Conservation (phyloP, 2,888 invertebrate species). For the Nycteola revayana region DNA sequence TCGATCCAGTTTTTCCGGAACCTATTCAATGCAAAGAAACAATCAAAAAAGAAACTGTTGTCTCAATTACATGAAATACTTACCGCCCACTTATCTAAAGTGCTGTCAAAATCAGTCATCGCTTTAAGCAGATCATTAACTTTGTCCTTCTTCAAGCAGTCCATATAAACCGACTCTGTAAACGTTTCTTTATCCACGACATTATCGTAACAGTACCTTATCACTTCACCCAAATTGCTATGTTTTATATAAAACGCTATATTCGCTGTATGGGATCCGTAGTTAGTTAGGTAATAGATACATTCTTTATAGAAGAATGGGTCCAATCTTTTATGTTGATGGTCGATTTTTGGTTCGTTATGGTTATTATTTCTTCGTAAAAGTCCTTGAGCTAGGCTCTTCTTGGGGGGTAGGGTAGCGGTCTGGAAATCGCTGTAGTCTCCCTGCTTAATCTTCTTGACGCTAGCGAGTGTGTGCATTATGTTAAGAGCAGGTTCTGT, state of each 20-base stretch:
- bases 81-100: slow-evolving; percentile 86
- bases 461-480: slow-evolving; percentile 81
- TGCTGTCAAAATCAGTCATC: slow-evolving; percentile 85
- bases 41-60: too few relatives aligned
- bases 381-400: slow-evolving; percentile 71
- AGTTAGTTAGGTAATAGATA: slow-evolving; percentile 89
- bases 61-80: too few relatives aligned
- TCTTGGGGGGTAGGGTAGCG: slow-evolving; percentile 56
- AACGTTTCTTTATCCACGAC: slow-evolving; percentile 86
- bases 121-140: slow-evolving; percentile 83
- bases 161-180: slow-evolving; percentile 86
- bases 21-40: too few relatives aligned
- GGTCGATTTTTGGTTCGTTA: slow-evolving; percentile 56
- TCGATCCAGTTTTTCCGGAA: too few relatives aligned
- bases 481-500: slow-evolving; percentile 83
- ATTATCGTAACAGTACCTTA: slow-evolving; percentile 86
- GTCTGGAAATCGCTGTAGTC: slow-evolving; percentile 80
- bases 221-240: slow-evolving; percentile 85
- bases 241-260: slow-evolving; percentile 90
- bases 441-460: slow-evolving; percentile 80
- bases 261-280: slow-evolving; percentile 88
- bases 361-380: slow-evolving; percentile 60
- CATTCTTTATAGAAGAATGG: slow-evolving; percentile 88
- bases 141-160: slow-evolving; percentile 84
- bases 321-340: slow-evolving; percentile 65